phyloP scores from a whole-genome alignment of 2,113 vertebrate genomes.

The Hipposideros armiger region DNA sequence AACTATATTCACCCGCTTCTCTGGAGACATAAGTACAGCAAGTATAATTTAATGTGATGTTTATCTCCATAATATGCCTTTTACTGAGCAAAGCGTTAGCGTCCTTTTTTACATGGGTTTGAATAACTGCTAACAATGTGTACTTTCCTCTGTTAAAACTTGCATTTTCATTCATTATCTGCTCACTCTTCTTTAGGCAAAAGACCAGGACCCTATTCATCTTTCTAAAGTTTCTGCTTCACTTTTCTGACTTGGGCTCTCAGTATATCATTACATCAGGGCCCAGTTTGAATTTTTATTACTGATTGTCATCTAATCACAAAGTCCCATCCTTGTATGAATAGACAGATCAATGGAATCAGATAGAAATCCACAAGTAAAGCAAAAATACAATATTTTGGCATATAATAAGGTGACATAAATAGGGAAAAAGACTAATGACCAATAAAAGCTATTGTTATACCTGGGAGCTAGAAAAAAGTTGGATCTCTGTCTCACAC shows the following conservation, averaged over 20 bases:
- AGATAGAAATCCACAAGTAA: neutral
- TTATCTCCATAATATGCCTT: slow-evolving; percentile 53
- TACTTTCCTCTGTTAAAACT: neutral
- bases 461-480: neutral
- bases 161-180: neutral
- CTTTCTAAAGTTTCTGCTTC: neutral
- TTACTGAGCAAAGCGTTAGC: neutral
- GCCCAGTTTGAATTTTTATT: slow-evolving; percentile 22
- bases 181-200: neutral
- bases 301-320: neutral
- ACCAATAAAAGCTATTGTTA: neutral
- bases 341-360: neutral
- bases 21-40: neutral
- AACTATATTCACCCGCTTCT: neutral
- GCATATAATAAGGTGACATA: neutral
- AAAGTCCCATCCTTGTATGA: neutral
- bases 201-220: neutral
- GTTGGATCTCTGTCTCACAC: neutral
- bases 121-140: slow-evolving; percentile 13
- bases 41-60: slow-evolving; percentile 24
- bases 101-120: neutral
- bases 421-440: neutral
- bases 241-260: neutral
- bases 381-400: neutral
- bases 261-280: neutral